These are phyloP conservation scores for Fregetta grallaria DNA, from an alignment of 2,113 vertebrate species.

Conservation along the genomic window DNA sequence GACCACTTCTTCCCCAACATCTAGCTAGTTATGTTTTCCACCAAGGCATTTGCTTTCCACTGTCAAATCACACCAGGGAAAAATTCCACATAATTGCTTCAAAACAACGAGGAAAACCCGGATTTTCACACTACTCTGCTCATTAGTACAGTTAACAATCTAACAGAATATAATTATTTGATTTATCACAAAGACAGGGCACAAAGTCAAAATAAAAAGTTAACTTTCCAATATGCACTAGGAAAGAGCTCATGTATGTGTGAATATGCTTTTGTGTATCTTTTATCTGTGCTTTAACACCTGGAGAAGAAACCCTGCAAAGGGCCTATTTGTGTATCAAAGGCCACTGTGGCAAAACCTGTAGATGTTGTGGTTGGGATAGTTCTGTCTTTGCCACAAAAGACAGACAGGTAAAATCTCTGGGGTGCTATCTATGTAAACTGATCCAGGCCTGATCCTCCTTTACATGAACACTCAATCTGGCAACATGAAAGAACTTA, in stretches of 20 bases:
- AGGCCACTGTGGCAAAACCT: background rate
- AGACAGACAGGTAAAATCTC: background rate
- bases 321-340: background rate
- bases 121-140: background rate
- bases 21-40: background rate
- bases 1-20: background rate
- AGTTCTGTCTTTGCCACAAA: background rate
- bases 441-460: background rate
- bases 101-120: background rate
- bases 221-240: background rate
- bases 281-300: background rate
- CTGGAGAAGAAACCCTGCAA: background rate
- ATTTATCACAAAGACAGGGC: background rate
- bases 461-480: background rate
- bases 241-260: background rate
- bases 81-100: background rate
- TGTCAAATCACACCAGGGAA: background rate
- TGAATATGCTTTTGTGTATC: background rate
- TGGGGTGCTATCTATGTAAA: background rate
- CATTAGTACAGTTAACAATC: background rate
- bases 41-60: background rate
- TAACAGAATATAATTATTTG: background rate
- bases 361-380: background rate
- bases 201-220: background rate
- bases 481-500: background rate